A percentile compares a stretch with the other conserved stretches of the same genome.
These are phyloP conservation scores for Machimus rusticus DNA, from an alignment of 2,888 invertebrate species.

Conservation along the genomic window DNA sequence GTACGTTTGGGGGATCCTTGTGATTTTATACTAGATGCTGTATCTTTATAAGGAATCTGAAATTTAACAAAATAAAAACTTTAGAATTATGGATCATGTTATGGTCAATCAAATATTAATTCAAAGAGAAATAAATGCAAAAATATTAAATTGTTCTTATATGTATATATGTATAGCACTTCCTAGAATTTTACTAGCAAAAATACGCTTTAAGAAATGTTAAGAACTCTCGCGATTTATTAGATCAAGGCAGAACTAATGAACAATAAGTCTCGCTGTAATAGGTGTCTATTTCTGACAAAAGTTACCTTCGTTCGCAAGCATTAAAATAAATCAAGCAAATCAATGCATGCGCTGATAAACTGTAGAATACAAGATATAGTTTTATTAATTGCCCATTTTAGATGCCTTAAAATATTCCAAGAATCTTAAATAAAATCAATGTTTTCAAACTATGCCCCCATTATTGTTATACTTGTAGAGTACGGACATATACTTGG, in stretches of 20 bases:
- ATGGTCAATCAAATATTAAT: background rate
- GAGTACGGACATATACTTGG: background rate
- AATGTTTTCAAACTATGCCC: background rate
- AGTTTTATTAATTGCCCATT: background rate
- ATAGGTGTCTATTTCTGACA: background rate
- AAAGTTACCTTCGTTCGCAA: background rate
- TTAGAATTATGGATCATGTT: no score
- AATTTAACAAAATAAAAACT: background rate
- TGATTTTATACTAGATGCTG: slow-evolving; percentile 44
- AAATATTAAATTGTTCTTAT: background rate
- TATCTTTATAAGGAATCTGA: slow-evolving; percentile 48
- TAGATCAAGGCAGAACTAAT: no score
- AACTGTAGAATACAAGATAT: background rate
- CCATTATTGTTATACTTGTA: background rate
- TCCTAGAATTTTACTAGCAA: no score
- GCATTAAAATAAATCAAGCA: background rate
- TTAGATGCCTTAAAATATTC: background rate
- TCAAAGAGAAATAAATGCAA: background rate
- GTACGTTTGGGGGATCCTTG: slow-evolving; percentile 43
- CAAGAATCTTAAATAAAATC: background rate
- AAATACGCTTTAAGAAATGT: background rate
- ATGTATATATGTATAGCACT: no score
- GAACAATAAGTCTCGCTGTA: background rate
- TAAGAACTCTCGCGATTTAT: background rate
- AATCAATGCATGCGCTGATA: background rate